phyloP scores from a whole-genome alignment of 2,113 vertebrate species.

The Gobiocypris rarus region DNA sequence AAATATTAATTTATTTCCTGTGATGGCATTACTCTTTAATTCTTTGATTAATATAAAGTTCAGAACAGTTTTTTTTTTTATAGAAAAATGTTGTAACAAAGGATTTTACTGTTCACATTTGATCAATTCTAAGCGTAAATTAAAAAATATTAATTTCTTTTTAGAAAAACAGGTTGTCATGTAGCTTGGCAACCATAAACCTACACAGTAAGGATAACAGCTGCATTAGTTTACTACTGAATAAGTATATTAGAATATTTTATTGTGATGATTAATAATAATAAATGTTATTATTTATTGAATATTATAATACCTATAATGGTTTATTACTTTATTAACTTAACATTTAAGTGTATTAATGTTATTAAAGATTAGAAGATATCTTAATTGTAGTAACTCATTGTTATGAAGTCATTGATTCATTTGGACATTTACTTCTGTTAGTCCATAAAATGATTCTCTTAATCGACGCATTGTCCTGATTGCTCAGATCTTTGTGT shows the following conservation, averaged over 20 bases:
- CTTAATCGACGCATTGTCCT: conserved; percentile 36
- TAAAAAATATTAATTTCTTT: no score
- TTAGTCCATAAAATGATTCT: not conserved
- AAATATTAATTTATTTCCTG: no score
- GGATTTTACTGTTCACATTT: not conserved
- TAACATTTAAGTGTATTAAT: no score
- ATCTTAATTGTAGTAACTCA: not conserved
- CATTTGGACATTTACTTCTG: not conserved
- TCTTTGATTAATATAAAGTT: not conserved
- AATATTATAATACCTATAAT: not conserved
- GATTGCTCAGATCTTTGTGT: conserved; percentile 84
- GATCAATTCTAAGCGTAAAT: not conserved
- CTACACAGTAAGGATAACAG: not conserved
- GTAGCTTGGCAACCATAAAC: not conserved
- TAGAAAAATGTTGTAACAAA: not conserved
- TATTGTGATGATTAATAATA: not conserved
- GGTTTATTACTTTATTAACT: no score
- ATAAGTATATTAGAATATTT: not conserved
- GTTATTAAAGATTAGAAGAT: not conserved
- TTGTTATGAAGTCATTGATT: not conserved
- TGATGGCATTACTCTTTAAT: not conserved
- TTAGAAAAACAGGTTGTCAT: no score
- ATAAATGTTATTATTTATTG: not conserved
- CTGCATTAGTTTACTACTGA: not conserved
- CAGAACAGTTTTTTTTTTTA: not conserved